Conservation (phyloP, 2,888 invertebrate species). For the Thymelicus acteon region DNA sequence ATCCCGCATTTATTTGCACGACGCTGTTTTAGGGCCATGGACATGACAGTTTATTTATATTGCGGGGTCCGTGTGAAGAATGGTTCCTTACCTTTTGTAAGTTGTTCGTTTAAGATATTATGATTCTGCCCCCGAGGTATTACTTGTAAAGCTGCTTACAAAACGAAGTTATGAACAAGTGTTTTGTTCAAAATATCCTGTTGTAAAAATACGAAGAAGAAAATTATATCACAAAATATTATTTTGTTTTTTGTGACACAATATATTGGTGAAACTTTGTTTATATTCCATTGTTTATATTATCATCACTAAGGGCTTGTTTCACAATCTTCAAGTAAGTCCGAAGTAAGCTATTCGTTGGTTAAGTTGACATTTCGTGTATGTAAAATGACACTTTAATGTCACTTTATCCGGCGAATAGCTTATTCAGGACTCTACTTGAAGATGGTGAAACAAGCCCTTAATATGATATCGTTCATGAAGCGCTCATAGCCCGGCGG, state of each 20-base stretch:
- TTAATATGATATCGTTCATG: no score
- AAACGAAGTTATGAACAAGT: conserved; percentile 9
- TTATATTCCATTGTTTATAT: no score
- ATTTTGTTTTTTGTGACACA: background rate
- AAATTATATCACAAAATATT: background rate
- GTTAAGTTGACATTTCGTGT: no score
- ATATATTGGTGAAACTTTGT: background rate
- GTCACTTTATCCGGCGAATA: no score
- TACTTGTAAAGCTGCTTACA: conserved; percentile 26
- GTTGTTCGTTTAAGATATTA: conserved; percentile 31
- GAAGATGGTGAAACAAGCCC: no score
- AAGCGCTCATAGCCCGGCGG: no score
- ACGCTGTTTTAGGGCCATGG: conserved; percentile 36
- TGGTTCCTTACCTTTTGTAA: conserved; percentile 34
- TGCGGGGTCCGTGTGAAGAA: conserved; percentile 38
- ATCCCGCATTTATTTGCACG: conserved; percentile 35
- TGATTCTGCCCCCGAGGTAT: conserved; percentile 26
- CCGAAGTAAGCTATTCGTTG: no score
- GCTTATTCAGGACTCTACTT: no score
- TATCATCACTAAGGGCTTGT: no score
- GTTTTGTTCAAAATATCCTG: conserved; percentile 1
- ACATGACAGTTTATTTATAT: conserved; percentile 39
- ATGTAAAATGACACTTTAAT: no score
- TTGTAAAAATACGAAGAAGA: background rate
- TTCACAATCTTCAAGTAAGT: no score